Evolutionary conservation across 1,140 invertebrate species (phyloP).

Genomic region (Cyclargus thomasi): DNA sequence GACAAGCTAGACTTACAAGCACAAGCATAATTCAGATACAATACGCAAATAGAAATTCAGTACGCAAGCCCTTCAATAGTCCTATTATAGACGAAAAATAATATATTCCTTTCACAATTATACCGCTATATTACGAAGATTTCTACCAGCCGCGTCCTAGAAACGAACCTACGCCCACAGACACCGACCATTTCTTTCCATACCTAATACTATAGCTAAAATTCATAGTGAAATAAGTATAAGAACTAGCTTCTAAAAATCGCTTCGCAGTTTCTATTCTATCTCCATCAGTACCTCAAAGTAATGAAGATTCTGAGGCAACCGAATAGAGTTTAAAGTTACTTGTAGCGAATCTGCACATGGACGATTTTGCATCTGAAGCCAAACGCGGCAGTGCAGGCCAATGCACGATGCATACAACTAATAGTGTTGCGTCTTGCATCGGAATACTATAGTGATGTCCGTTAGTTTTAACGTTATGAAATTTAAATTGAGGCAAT

Average conservation of each 20-base stretch:
- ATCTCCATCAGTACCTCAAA: neutral
- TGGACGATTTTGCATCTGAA: constrained; percentile 25
- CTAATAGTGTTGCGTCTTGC: constrained; percentile 56
- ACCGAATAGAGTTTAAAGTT: neutral
- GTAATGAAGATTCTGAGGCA: constrained; percentile 1
- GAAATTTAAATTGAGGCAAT: constrained; percentile 17
- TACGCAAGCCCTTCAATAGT: neutral
- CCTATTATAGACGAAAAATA: constrained; percentile 18
- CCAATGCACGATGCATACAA: constrained; percentile 74
- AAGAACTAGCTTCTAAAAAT: constrained; percentile 72
- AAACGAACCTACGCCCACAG: constrained; percentile 64
- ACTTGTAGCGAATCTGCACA: neutral
- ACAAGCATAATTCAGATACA: neutral
- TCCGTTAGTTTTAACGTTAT: constrained; percentile 32
- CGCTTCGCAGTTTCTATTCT: constrained; percentile 19
- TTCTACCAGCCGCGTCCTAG: constrained; percentile 69
- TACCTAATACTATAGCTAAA: constrained; percentile 71
- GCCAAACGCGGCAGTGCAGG: constrained; percentile 57
- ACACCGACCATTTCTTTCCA: constrained; percentile 68
- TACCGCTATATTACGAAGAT: constrained; percentile 47
- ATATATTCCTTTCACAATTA: constrained; percentile 30
- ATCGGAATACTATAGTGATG: constrained; percentile 55
- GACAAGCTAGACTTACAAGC: too few relatives aligned
- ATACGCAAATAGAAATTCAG: neutral
- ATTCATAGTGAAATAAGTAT: constrained; percentile 73